These are phyloP conservation scores for Shinisaurus crocodilurus DNA, from an alignment of 2,113 vertebrate species.

Conservation along the genomic window DNA sequence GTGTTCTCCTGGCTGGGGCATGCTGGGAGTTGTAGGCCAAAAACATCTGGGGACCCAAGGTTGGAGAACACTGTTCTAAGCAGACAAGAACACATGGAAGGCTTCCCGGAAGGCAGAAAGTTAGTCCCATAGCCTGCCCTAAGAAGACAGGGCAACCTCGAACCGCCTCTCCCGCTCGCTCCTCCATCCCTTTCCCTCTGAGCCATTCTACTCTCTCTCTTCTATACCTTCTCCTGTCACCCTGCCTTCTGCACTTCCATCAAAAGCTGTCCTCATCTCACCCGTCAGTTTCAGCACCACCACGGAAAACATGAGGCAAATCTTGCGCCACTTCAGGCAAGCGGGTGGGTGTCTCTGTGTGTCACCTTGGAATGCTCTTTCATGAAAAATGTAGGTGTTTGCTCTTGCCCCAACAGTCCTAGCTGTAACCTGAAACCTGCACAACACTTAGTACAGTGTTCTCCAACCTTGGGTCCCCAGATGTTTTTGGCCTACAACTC, in stretches of 20 bases:
- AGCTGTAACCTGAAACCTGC: background rate
- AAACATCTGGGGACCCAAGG: no score
- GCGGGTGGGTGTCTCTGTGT: no score
- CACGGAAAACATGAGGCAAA: background rate
- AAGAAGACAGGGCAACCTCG: background rate
- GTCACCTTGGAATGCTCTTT: background rate
- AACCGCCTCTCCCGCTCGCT: background rate
- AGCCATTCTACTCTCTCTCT: background rate
- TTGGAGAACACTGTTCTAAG: no score
- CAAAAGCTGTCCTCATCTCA: background rate
- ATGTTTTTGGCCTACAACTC: no score
- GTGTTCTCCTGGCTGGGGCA: no score
- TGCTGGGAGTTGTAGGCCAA: no score
- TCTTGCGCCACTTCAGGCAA: background rate
- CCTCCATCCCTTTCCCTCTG: background rate
- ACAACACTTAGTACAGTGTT: no score
- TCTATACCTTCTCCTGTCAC: background rate
- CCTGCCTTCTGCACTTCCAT: background rate
- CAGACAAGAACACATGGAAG: background rate
- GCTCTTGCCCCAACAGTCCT: no score
- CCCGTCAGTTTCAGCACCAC: background rate
- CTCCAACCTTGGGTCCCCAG: no score
- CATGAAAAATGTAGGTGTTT: no score
- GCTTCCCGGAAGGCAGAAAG: background rate
- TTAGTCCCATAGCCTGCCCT: background rate